phyloP scores from a whole-genome alignment of 1,140 invertebrate species.

The Schlechtendalia chinensis region DNA sequence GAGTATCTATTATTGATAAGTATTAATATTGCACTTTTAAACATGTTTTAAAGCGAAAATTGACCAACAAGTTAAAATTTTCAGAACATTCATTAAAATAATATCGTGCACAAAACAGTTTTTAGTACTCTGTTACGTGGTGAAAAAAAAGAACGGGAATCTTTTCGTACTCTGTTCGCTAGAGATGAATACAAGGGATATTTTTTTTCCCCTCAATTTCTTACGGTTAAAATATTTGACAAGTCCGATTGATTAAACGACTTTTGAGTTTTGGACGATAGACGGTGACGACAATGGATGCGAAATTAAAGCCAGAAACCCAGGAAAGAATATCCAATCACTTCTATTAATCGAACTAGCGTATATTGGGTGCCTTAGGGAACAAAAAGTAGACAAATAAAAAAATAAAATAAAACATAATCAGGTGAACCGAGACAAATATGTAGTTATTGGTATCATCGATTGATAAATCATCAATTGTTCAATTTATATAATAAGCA shows the following conservation, averaged over 20 bases:
- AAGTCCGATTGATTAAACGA: constrained; percentile 30
- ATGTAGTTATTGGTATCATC: background rate
- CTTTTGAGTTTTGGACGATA: background rate
- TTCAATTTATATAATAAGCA: background rate
- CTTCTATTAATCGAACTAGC: constrained; percentile 6
- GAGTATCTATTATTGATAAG: no score
- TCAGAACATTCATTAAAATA: no score
- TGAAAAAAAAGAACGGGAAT: no score
- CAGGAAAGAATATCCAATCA: no score
- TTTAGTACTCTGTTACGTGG: no score
- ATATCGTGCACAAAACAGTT: no score
- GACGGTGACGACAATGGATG: constrained; percentile 11
- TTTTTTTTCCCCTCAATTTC: background rate
- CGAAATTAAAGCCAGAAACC: constrained; percentile 7
- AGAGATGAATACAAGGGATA: background rate
- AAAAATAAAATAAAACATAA: constrained; percentile 17
- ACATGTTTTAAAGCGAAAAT: no score
- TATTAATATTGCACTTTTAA: no score
- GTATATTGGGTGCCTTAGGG: background rate
- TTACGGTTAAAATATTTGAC: background rate
- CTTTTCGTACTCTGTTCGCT: background rate
- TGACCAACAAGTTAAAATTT: no score
- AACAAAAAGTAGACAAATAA: background rate
- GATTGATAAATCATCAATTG: constrained; percentile 24
- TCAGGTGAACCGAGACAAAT: background rate